Evolutionary conservation across 2,797 vertebrate species (phyloP), one percentile per base, ranked within the genome.

Genomic region (Momotus momota): DNA sequence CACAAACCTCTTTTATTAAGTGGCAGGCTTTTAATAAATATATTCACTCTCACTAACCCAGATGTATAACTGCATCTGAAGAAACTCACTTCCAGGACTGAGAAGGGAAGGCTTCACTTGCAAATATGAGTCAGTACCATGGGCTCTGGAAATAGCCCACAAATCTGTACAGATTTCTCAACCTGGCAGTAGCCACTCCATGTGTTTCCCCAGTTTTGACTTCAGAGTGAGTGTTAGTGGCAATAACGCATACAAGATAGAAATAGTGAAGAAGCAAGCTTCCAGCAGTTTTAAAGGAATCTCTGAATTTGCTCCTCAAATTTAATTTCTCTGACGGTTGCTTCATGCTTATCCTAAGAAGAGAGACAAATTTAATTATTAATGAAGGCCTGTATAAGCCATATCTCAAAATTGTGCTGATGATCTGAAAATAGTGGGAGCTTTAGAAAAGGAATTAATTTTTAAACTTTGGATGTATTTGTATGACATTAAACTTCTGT

Each of bases 1-100:
- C 64, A 83, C 40, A 51, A 79, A 46, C 70, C 29, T 58, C 54
- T 84, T 91, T 93, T 84, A 88, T 86, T 81, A 86, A 90, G 90
- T 81, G 61, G 15, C 6, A 33, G 26, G 17, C 27, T 95, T 96
- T 95, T 86, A 90, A 79, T 88, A 81, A 79, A 25, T 19, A 14
- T 62, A 51, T 14, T 38, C 45, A 18, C 46, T 88, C 35, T 86
- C 48, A 45, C 7, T 49, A 55, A 79, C 62, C 48, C 74, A 86
- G 23, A 61, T 48, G 54, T 70, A 8, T 45, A 65, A 74, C 49
- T 38, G 27, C 75, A 46, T 58, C 46, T 51, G 49, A 90, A 58
- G 45, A 84, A 83, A 55, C 14, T 31, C 1, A 2, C n/a, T 57
- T 64, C 40, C 46, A 43, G 38, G 43, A 27, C 40, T 82, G 55